Evolutionary conservation across 2,888 invertebrate species (phyloP).

Genomic region (Acrobasis consociella): DNA sequence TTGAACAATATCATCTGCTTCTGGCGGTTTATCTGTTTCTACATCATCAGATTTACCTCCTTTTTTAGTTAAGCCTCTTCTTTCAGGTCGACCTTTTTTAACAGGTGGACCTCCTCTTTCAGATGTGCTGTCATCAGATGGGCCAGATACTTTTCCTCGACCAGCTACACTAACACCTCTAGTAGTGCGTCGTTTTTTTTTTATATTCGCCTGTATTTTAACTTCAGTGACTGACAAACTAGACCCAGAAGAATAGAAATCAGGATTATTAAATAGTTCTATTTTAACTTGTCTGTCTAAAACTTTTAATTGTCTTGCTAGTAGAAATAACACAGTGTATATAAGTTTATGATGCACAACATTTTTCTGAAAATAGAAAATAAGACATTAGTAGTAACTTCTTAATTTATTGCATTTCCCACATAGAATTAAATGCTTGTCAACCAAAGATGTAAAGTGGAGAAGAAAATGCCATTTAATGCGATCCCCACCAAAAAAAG

Average conservation of each 20-base stretch:
- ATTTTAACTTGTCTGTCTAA: conserved; percentile 61
- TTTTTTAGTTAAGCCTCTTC: no score
- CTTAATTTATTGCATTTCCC: no score
- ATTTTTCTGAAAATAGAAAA: conserved; percentile 52
- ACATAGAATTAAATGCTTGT: no score
- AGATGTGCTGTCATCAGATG: neutral
- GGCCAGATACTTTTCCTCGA: neutral
- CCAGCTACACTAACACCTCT: conserved; percentile 19
- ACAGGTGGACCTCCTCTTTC: neutral
- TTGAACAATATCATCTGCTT: neutral
- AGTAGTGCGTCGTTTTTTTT: conserved; percentile 39
- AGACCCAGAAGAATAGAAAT: conserved; percentile 33
- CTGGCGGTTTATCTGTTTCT: neutral
- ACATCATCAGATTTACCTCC: neutral
- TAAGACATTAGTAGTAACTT: neutral
- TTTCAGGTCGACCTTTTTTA: neutral
- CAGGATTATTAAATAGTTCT: conserved; percentile 35
- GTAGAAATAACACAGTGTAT: conserved; percentile 59
- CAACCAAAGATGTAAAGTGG: no score
- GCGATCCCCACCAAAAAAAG: no score
- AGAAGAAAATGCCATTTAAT: no score
- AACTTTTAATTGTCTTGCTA: conserved; percentile 65
- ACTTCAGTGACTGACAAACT: conserved; percentile 61
- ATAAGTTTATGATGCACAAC: conserved; percentile 66
- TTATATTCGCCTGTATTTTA: conserved; percentile 53